These are phyloP conservation scores for Trogon surrucura DNA, from an alignment of 2,113 vertebrate genomes.

Conservation along the genomic window DNA sequence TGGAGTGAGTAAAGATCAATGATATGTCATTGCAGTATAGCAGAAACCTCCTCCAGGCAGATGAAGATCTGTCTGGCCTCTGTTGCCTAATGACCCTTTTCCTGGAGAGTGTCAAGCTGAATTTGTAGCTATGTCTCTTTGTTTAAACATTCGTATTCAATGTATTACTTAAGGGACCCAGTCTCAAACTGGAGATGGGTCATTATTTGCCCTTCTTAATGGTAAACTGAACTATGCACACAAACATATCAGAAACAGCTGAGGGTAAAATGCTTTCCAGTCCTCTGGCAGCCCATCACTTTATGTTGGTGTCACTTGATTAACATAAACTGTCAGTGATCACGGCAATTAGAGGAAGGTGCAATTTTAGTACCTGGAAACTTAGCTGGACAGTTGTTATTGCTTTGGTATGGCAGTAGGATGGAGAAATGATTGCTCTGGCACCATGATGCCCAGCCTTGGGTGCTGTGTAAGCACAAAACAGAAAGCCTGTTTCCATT, in stretches of 20 bases:
- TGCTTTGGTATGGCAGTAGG: not conserved
- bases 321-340: conserved; percentile 19
- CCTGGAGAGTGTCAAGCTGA: not conserved
- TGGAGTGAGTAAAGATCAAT: not conserved
- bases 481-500: not conserved
- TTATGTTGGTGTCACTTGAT: not conserved
- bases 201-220: conserved; percentile 34
- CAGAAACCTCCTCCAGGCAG: not conserved
- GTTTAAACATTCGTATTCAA: conserved; percentile 35
- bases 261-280: conserved; percentile 23
- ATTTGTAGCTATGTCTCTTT: not conserved
- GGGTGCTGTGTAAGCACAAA: not conserved
- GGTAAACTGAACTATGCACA: conserved; percentile 17
- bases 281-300: not conserved
- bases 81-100: not conserved
- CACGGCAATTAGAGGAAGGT: not conserved
- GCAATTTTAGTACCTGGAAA: not conserved
- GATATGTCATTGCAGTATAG: not conserved
- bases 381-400: not conserved
- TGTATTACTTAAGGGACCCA: conserved; percentile 13
- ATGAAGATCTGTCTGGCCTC: not conserved
- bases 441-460: fast-evolving
- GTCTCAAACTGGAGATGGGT: not conserved
- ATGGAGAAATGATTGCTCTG: not conserved
- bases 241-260: conserved; percentile 48